Conservation (phyloP, 2,888 invertebrate genomes). For the Cryptus viduatorius region DNA sequence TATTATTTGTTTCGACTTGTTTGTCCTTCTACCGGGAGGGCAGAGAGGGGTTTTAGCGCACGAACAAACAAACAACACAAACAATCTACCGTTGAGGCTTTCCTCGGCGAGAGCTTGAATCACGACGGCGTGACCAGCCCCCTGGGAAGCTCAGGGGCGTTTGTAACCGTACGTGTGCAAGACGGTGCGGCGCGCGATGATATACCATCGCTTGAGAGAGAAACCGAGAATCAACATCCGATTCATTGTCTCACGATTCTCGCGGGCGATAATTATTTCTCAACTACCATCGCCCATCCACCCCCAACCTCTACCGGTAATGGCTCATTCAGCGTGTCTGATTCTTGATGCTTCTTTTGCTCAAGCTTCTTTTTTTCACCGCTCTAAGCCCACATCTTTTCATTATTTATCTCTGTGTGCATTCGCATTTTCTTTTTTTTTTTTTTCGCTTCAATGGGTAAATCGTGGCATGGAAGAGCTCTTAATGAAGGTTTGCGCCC, state of each 20-base stretch:
- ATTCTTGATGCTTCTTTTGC: slow-evolving; percentile 24
- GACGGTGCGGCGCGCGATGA: slow-evolving; percentile 29
- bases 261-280: slow-evolving; percentile 83
- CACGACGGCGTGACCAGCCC: slow-evolving; percentile 49
- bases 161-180: slow-evolving; percentile 30
- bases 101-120: slow-evolving; percentile 30
- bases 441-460: slow-evolving; percentile 76
- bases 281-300: slow-evolving; percentile 74
- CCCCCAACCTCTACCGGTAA: slow-evolving; percentile 72
- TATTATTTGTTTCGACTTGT: slow-evolving; percentile 84
- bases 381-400: slow-evolving; percentile 73
- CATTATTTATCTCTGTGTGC: slow-evolving; percentile 66
- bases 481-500: slow-evolving; percentile 79
- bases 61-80: slow-evolving; percentile 78
- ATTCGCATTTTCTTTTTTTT: slow-evolving; percentile 61
- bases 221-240: slow-evolving; percentile 73
- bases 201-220: slow-evolving; percentile 66
- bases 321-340: slow-evolving; percentile 82
- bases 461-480: slow-evolving; percentile 81
- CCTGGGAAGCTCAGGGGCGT: slow-evolving; percentile 17
- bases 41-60: slow-evolving; percentile 63
- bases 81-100: slow-evolving; percentile 60
- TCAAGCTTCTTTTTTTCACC: slow-evolving; percentile 43
- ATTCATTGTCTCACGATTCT: slow-evolving; percentile 75
- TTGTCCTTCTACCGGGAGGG: slow-evolving; percentile 76